These are phyloP conservation scores for Brachyhypopomus gauderio DNA, from an alignment of 2,113 vertebrate genomes.

Conservation along the genomic window DNA sequence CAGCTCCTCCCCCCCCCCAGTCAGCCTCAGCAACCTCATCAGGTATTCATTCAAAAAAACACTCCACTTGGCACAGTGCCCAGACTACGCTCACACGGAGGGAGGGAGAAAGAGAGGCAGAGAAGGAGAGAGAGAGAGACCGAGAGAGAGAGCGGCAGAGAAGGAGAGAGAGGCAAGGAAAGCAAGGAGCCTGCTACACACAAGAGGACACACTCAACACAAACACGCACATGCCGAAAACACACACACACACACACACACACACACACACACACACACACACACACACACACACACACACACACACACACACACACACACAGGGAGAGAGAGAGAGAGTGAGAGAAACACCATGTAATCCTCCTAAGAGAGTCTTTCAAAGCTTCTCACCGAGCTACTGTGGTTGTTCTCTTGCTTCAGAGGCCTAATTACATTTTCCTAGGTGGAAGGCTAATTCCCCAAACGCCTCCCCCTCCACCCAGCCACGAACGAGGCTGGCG, in stretches of 20 bases:
- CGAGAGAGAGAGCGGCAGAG: slow-evolving; percentile 58
- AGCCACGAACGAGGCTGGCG: not conserved
- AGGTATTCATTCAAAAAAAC: slow-evolving; percentile 92
- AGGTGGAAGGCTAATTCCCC: slow-evolving; percentile 6
- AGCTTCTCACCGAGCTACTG: not conserved
- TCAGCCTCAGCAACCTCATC: slow-evolving; percentile 88
- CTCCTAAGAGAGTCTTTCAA: slow-evolving; percentile 9
- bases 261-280: slow-evolving; percentile 36
- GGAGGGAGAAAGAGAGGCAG: slow-evolving; percentile 37
- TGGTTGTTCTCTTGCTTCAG: not conserved
- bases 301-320: slow-evolving; percentile 10
- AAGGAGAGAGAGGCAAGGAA: slow-evolving; percentile 39
- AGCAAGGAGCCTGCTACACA: slow-evolving; percentile 39
- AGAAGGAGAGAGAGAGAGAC: slow-evolving; percentile 56
- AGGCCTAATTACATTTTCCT: slow-evolving; percentile 31
- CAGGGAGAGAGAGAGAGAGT: not conserved
- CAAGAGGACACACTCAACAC: slow-evolving; percentile 34
- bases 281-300: slow-evolving; percentile 26
- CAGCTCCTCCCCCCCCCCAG: slow-evolving; percentile 76
- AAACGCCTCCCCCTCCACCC: not conserved
- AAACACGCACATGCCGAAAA: slow-evolving; percentile 27
- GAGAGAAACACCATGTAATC: slow-evolving; percentile 26
- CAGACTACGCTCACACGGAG: slow-evolving; percentile 70
- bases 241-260: not conserved
- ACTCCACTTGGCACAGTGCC: slow-evolving; percentile 79